Conservation (phyloP, 2,797 vertebrate species). For the Chanos chanos region DNA sequence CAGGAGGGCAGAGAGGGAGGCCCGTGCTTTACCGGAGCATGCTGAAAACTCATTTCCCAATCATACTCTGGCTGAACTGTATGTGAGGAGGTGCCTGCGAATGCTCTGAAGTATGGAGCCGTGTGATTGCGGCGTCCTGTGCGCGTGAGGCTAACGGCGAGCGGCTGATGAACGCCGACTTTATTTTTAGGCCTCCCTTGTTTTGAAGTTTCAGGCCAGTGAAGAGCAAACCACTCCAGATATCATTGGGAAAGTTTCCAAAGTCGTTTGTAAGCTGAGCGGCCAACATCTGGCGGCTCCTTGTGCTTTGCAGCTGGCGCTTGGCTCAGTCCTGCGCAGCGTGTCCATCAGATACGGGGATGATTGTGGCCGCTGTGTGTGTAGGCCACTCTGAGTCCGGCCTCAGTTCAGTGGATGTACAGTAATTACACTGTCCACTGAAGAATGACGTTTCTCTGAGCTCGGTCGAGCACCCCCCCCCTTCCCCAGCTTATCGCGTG, state of each 20-base stretch:
- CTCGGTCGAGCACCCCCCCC: neutral
- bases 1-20: neutral
- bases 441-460: slow-evolving; percentile 29
- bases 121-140: neutral
- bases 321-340: no score
- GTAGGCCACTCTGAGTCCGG: slow-evolving; percentile 23
- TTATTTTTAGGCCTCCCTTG: slow-evolving; percentile 66
- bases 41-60: no score
- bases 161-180: slow-evolving; percentile 47
- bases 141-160: slow-evolving; percentile 47
- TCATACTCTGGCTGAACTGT: no score
- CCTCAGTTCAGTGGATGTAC: slow-evolving; percentile 31
- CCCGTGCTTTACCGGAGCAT: no score
- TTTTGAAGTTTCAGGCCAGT: slow-evolving; percentile 63
- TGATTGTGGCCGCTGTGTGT: slow-evolving; percentile 34
- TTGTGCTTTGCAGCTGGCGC: slow-evolving; percentile 2
- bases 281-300: slow-evolving; percentile 69
- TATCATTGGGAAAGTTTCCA: slow-evolving; percentile 70
- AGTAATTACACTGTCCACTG: slow-evolving; percentile 37
- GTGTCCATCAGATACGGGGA: no score
- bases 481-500: slow-evolving; percentile 18
- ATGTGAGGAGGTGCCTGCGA: neutral
- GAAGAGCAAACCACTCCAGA: slow-evolving; percentile 60
- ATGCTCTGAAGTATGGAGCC: slow-evolving; percentile 6
- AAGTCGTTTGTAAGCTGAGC: slow-evolving; percentile 59